Evolutionary conservation across 2,797 vertebrate genomes (phyloP), one percentile per base, ranked within the genome.

Genomic region (Melanotaenia parkinsoni): DNA sequence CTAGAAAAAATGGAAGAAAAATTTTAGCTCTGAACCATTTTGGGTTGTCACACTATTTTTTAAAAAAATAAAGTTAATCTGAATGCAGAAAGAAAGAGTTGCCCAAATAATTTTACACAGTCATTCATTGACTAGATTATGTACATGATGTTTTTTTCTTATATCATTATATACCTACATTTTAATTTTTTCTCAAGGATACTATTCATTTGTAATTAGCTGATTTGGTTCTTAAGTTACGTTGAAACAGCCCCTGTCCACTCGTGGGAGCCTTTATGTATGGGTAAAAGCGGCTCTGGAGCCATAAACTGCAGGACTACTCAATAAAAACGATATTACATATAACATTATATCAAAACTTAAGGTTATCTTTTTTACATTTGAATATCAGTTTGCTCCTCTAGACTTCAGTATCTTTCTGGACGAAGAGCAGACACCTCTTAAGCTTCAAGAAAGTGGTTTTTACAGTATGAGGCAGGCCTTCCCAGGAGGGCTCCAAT

Each of bases 181-280:
- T 38, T 38, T 3, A 2, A 4, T 37, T 2, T 13, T 13, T 38
- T 38, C 11, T 13, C 3, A 38, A 13, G 12, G 11, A 38, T 13
- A 38, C 13, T 2, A 38, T 38, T 38, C 0, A 38, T 38, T 13
- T 38, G 37, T 38, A 13, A 38, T 38, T 14, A 8, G 37, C 12
- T 38, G 37, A 38, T 38, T 38, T 38, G 13, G 11, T 13, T 47
- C 47, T 18, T 24, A 2, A 35, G 53, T 66, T 67, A 33, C 62
- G 24, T 38, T 43, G 16, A 4, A 5, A 18, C 20, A 47, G 18
- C 6, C 37, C 18, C 5, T 63, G 61, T 78, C 86, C 87, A 88
- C 83, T 57, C 61, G 84, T 75, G 81, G 88, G 81, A 74, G 81
- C 80, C 77, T 76, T 53, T 79, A 43, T 47, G 43, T 78, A 22